Evolutionary conservation across 2,888 invertebrate genomes (phyloP), one percentile per base, ranked within the genome.

Genomic region (Heliconius erato): DNA sequence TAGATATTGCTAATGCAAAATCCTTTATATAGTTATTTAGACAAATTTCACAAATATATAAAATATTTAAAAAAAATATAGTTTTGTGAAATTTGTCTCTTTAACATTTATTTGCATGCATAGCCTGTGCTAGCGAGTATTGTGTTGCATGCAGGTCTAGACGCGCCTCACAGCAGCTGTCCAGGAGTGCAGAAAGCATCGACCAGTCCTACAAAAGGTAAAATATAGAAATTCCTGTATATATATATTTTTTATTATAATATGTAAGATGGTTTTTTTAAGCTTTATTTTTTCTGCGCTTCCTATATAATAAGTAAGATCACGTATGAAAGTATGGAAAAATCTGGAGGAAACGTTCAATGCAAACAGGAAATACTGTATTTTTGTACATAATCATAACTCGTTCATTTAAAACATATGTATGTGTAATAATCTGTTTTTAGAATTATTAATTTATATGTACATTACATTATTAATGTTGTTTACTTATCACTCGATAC

Each of bases 91-190:
- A 67, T 40, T 69, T 72, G 84, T 84, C 79, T 74, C 74, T 74
- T 77, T 83, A 81, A 44, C 74, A 82, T 28, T 67, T 85, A 71
- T 81, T 88, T 93, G 95, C 95, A 95, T 95, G 95, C 91, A 89
- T 90, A 91, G 94, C 92, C 91, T 94, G 93, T 94, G 93, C 94
- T 96, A 95, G 94, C 92, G 91, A 91, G 91, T 92, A 92, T 95
- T 96, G 93, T 96, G 93, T 96, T 96, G 96, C 96, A 96, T 96
- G 93, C 97, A 98, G 98, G 97, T 98, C 98, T 96, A 97, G 98
- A 94, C 97, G 98, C 94, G 97, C 98, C 92, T 98, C 98, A 90
- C 98, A 98, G 96, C 98, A 98, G 95, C 96, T 97, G 92, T 97
- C 97, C 91, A 94, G 97, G 92, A 97, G 97, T 91, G 97, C 96